Evolutionary conservation across 2,888 invertebrate species (phyloP).

Genomic region (Tholera decimalis): DNA sequence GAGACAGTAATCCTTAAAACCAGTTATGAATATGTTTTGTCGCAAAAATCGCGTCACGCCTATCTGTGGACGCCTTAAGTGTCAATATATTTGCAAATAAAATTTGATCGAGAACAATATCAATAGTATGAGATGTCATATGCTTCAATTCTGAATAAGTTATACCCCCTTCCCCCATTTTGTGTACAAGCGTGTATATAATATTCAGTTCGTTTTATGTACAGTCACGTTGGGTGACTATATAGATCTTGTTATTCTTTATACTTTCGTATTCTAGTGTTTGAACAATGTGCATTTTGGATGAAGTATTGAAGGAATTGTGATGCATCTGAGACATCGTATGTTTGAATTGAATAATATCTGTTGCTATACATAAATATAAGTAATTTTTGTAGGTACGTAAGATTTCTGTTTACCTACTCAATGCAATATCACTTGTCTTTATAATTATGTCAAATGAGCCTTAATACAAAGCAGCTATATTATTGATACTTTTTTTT

Average conservation of each 20-base stretch:
- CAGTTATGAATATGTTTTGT: neutral
- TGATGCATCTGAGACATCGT: neutral
- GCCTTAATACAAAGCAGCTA: too few species aligned
- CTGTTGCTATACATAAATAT: too few species aligned
- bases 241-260: slow-evolving; percentile 19
- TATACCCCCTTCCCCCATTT: slow-evolving; percentile 16
- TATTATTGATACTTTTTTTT: too few species aligned
- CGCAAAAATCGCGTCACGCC: too few species aligned
- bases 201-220: slow-evolving; percentile 48
- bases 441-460: too few species aligned
- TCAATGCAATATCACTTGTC: too few species aligned
- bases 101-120: slow-evolving; percentile 26
- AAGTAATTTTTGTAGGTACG: too few species aligned
- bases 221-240: slow-evolving; percentile 44
- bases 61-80: neutral
- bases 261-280: neutral
- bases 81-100: neutral
- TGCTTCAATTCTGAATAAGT: slow-evolving; percentile 48
- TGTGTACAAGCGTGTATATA: slow-evolving; percentile 33
- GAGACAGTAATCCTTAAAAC: neutral
- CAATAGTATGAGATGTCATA: slow-evolving; percentile 19
- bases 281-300: neutral
- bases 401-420: too few species aligned
- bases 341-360: neutral
- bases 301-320: neutral